A percentile compares a stretch with the other conserved stretches of the same genome.
Conservation (phyloP, 2,113 vertebrate species). For the Zosterops japonicus region DNA sequence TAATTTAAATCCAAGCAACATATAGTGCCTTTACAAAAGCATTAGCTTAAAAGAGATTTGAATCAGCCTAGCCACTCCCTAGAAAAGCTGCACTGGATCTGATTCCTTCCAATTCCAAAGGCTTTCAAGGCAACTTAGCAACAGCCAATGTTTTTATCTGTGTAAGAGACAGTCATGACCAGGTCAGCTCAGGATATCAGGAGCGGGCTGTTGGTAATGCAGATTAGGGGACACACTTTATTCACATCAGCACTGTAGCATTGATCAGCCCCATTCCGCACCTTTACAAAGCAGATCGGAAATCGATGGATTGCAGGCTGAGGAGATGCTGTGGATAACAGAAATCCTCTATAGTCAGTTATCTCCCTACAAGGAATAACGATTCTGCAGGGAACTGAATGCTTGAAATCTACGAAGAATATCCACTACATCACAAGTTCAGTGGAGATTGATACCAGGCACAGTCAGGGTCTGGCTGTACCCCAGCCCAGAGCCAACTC, state of each 20-base stretch:
- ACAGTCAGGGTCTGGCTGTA: background rate
- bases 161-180: slow-evolving; percentile 39
- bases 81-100: background rate
- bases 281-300: slow-evolving; percentile 30
- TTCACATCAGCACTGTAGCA: slow-evolving; percentile 46
- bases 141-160: background rate
- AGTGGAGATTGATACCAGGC: background rate
- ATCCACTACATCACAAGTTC: background rate
- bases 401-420: slow-evolving; percentile 15
- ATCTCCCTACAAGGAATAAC: slow-evolving; percentile 55
- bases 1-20: slow-evolving; percentile 52
- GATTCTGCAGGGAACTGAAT: background rate
- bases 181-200: slow-evolving; percentile 62
- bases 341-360: slow-evolving; percentile 59
- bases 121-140: slow-evolving; percentile 21
- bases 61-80: background rate
- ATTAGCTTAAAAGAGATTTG: background rate
- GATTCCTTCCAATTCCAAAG: background rate
- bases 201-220: slow-evolving; percentile 33
- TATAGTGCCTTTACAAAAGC: background rate
- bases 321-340: slow-evolving; percentile 58
- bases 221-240: slow-evolving; percentile 47
- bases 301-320: slow-evolving; percentile 56
- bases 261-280: slow-evolving; percentile 45
- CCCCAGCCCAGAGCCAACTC: background rate